These are phyloP conservation scores for Eulimnadia texana DNA, from an alignment of 1,140 invertebrate species.

Conservation along the genomic window DNA sequence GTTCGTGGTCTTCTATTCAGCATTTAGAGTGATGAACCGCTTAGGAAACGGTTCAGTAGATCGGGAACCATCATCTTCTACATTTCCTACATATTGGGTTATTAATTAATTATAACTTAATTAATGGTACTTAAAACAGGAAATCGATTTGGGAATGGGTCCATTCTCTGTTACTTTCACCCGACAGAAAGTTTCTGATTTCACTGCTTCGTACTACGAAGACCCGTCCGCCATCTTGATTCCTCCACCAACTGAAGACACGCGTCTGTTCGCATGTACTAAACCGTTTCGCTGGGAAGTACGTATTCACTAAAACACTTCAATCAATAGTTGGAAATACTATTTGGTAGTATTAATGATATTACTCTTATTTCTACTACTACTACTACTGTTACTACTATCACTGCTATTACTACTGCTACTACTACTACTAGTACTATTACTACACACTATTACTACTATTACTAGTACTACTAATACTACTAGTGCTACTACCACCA, in stretches of 20 bases:
- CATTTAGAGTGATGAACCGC: no score
- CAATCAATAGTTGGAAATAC: not conserved
- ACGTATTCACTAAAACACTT: not conserved
- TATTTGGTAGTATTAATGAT: no score
- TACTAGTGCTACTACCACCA: no score
- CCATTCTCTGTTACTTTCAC: constrained; percentile 32
- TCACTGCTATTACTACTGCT: constrained; percentile 4
- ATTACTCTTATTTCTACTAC: no score
- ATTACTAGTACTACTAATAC: no score
- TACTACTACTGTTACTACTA: constrained; percentile 13
- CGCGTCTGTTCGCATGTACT: constrained; percentile 24
- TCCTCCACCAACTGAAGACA: constrained; percentile 22
- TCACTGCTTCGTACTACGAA: constrained; percentile 29
- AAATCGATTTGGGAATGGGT: constrained; percentile 30
- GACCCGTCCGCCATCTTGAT: constrained; percentile 26
- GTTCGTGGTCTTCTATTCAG: no score
- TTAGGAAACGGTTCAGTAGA: no score
- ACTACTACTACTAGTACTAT: constrained; percentile 9
- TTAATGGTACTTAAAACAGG: constrained; percentile 7
- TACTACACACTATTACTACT: no score
- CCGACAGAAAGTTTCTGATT: constrained; percentile 29
- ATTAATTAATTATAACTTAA: not conserved
- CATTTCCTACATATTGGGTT: not conserved
- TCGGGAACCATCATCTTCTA: not conserved
- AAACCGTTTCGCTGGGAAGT: constrained; percentile 24